Conservation (phyloP, 2,888 invertebrate species). For the Cephus pulcher region DNA sequence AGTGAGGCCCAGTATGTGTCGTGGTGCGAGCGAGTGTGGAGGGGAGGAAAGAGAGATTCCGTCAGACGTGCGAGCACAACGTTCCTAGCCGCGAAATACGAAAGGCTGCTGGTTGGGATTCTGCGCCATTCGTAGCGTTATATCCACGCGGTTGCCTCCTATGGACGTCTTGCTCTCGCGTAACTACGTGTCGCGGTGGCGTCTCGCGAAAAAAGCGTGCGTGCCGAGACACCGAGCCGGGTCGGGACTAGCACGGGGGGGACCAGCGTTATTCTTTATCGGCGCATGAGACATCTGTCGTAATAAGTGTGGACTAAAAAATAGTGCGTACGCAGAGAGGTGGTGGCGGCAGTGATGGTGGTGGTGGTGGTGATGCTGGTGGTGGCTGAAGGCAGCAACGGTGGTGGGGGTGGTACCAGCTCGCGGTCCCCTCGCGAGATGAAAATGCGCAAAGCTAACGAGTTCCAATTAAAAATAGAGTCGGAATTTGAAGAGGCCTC, state of each 20-base stretch:
- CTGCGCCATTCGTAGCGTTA: too few species aligned
- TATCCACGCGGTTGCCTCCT: too few species aligned
- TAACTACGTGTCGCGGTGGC: too few species aligned
- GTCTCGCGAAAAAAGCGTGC: background rate
- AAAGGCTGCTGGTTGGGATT: conserved; percentile 17
- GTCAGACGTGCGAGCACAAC: conserved; percentile 24
- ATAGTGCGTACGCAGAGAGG: conserved; percentile 70
- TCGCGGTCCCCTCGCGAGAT: conserved; percentile 65
- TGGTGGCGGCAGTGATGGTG: conserved; percentile 35
- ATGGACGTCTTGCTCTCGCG: too few species aligned
- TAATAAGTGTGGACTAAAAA: conserved; percentile 75
- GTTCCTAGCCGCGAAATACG: conserved; percentile 34
- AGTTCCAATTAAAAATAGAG: conserved; percentile 72
- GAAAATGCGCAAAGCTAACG: conserved; percentile 73
- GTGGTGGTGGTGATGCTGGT: conserved; percentile 19
- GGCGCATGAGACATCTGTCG: conserved; percentile 74
- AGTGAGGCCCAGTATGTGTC: conserved; percentile 14
- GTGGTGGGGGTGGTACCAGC: conserved; percentile 12
- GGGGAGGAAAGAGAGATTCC: conserved; percentile 31
- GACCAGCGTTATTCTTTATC: conserved; percentile 61
- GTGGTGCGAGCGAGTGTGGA: conserved; percentile 12
- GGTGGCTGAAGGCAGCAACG: conserved; percentile 18
- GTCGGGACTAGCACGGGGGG: conserved; percentile 47
- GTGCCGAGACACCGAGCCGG: conserved; percentile 39
- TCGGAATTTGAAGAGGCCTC: conserved; percentile 43